Evolutionary conservation across 2,113 vertebrate species (phyloP).

Genomic region (Dicentrarchus labrax): DNA sequence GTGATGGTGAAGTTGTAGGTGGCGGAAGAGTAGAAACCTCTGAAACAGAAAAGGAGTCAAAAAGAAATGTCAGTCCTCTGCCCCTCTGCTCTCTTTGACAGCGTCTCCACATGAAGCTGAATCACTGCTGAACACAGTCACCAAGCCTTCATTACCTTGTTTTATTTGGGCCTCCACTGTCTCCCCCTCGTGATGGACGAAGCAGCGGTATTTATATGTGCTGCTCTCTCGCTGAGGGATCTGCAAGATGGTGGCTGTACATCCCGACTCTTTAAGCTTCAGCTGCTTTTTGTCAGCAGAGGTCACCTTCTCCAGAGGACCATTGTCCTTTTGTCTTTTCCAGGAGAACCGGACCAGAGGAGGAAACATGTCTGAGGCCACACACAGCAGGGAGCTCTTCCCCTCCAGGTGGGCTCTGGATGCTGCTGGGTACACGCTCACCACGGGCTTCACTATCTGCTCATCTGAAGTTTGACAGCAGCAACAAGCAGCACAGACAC

Average conservation of each 20-base stretch:
- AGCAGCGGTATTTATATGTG: slow-evolving; percentile 17
- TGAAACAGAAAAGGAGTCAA: slow-evolving; percentile 14
- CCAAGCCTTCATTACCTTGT: slow-evolving; percentile 33
- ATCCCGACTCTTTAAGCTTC: slow-evolving; percentile 18
- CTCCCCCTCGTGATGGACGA: slow-evolving; percentile 23
- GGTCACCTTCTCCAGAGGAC: not conserved
- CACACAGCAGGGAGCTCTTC: slow-evolving; percentile 42
- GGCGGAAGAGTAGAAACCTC: too few species aligned
- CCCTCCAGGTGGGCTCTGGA: slow-evolving; percentile 13
- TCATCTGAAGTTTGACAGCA: too few species aligned
- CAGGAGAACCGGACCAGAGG: slow-evolving; percentile 55
- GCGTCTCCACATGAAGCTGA: slow-evolving; percentile 7
- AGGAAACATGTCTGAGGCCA: slow-evolving; percentile 53
- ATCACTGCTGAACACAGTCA: slow-evolving; percentile 7
- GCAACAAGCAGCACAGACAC: too few species aligned
- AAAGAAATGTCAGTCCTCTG: not conserved
- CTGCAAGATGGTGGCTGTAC: slow-evolving; percentile 18
- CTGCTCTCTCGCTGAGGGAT: too few species aligned
- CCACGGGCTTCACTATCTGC: too few species aligned
- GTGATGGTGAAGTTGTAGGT: too few species aligned
- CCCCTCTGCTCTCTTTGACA: slow-evolving; percentile 6
- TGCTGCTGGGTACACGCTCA: too few species aligned
- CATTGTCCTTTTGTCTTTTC: slow-evolving; percentile 16
- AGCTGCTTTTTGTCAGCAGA: slow-evolving; percentile 6
- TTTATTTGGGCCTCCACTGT: not conserved